phyloP scores from a whole-genome alignment of 64 coral and sea anemone species.

The Anthopleura sola region DNA sequence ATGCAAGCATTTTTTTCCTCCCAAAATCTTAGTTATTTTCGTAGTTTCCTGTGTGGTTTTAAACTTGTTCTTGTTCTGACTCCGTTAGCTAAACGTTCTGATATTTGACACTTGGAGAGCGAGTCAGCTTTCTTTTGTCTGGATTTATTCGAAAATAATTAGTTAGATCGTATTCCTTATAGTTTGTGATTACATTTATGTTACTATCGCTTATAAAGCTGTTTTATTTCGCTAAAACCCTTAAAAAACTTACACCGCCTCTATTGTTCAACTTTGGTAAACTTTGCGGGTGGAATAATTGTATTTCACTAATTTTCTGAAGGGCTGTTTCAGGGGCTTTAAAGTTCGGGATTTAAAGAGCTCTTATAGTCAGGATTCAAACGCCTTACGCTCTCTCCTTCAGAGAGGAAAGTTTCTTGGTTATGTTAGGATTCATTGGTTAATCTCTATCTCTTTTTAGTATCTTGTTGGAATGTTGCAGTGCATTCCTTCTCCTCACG shows the following conservation, averaged over 20 bases:
- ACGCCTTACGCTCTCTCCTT: neutral
- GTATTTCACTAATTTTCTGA: neutral
- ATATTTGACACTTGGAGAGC: neutral
- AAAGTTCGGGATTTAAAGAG: neutral
- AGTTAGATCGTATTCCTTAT: neutral
- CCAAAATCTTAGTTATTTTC: neutral
- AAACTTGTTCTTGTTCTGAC: neutral
- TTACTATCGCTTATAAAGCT: neutral
- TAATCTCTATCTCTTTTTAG: neutral
- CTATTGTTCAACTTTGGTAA: neutral
- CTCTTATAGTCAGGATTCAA: neutral
- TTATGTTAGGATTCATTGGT: neutral
- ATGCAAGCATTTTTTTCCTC: neutral
- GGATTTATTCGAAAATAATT: neutral
- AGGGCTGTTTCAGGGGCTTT: neutral
- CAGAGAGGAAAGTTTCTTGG: neutral
- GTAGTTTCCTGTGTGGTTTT: neutral
- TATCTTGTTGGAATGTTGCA: neutral
- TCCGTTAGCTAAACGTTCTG: neutral
- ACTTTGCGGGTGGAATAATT: constrained; percentile 27
- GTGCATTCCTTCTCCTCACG: neutral
- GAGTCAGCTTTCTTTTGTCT: neutral
- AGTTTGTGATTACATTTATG: neutral
- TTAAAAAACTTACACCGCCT: neutral
- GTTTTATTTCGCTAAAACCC: neutral